Evolutionary conservation across 2,888 invertebrate genomes (phyloP), one percentile per base, ranked within the genome.

Genomic region (Pterostichus madidus): DNA sequence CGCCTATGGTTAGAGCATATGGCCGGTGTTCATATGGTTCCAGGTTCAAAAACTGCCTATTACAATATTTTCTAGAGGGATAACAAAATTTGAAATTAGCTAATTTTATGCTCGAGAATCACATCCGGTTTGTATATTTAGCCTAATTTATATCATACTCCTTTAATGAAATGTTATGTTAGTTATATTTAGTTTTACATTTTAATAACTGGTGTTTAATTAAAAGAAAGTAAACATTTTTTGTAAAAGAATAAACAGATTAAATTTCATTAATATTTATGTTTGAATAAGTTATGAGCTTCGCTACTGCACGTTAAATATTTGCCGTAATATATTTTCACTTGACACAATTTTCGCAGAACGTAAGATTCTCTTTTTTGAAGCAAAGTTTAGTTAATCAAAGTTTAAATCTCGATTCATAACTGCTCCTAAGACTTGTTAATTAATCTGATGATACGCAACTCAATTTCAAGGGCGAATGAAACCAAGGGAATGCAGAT

Each of bases 381-480:
- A 39, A 8, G 39, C 5, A 39, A 49, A 49, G 49, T 49, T 13
- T 49, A 49, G n/a, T 49, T 49, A 49, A 49, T 49, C 49, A 49
- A 49, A 49, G 49, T 49, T 49, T 49, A 11, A 49, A 49, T 49
- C 49, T n/a, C 49, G n/a, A 5, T 13, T 10, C 13, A 13, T 13
- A n/a, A 49, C 49, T 49, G n/a, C 11, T n/a, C 49, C 49, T 49
- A 13, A 49, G 49, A 49, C n/a, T 49, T 49, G 49, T n/a, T 49
- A 49, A 49, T 49, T n/a, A 49, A 49, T 11, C 49, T 49, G 49
- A n/a, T 49, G 10, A 5, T 49, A 49, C n/a, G 49, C 39, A 39
- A 39, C 39, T 39, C 39, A 39, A 39, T 39, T 39, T 39, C 39
- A 39, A 7, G 39, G 39, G 7, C 8, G 39, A 39, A 8, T 7